These are phyloP conservation scores for Colletes latitarsis DNA, from an alignment of 1,140 invertebrate genomes.

Conservation along the genomic window DNA sequence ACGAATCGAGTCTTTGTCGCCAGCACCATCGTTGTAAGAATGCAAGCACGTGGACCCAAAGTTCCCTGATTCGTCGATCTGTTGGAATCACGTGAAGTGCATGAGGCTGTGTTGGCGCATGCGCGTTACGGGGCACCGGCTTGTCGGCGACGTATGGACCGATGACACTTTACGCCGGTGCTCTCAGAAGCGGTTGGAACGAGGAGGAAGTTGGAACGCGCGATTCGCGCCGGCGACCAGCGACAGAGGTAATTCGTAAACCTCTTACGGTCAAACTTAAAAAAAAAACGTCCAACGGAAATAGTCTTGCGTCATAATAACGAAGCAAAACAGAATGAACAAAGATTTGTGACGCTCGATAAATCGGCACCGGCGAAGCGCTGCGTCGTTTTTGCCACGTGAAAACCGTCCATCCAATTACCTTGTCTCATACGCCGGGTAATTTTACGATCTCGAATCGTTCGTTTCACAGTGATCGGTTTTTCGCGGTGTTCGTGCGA, in stretches of 20 bases:
- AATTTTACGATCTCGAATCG: not conserved
- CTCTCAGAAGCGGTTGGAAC: slow-evolving; percentile 32
- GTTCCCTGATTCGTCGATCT: slow-evolving; percentile 41
- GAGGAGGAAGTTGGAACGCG: slow-evolving; percentile 28
- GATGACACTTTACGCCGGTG: slow-evolving; percentile 34
- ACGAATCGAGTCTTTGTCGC: slow-evolving; percentile 12
- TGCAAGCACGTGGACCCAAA: slow-evolving; percentile 40
- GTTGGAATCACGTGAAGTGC: slow-evolving; percentile 60
- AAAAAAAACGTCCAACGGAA: not conserved
- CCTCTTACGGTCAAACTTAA: not conserved
- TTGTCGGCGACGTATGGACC: slow-evolving; percentile 13
- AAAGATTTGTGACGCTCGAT: slow-evolving; percentile 23
- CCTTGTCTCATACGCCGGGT: not conserved
- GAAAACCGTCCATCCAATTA: slow-evolving; percentile 14
- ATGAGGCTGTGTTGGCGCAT: slow-evolving; percentile 37
- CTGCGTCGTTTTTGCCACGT: slow-evolving; percentile 6
- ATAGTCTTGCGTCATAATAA: slow-evolving; percentile 4
- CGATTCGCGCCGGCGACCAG: slow-evolving; percentile 13
- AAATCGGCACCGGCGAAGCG: slow-evolving; percentile 22
- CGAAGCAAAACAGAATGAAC: slow-evolving; percentile 13
- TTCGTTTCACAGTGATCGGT: not conserved
- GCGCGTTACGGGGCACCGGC: slow-evolving; percentile 20
- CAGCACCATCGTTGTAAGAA: slow-evolving; percentile 18
- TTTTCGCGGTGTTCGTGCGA: not conserved
- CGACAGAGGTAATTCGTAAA: not conserved